Conservation (phyloP, 1,140 invertebrate genomes). For the Ctenoplectra terminalis region DNA sequence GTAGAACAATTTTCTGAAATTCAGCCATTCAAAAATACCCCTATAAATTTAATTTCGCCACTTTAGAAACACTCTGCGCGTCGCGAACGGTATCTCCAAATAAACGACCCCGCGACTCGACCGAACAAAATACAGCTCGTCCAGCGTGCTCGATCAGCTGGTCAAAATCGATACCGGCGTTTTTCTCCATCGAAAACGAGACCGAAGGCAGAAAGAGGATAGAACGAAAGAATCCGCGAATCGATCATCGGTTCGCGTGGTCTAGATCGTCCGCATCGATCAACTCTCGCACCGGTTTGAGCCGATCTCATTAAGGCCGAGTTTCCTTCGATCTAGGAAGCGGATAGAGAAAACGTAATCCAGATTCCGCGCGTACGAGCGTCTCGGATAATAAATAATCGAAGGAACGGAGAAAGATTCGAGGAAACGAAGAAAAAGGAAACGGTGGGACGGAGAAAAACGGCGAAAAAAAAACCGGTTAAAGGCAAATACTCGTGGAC, state of each 20-base stretch:
- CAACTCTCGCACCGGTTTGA: background rate
- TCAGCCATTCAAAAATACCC: too few species aligned
- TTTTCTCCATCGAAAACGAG: too few species aligned
- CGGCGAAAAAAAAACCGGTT: conserved; percentile 46
- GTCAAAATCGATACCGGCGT: background rate
- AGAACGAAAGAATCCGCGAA: background rate
- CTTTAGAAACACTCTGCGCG: too few species aligned
- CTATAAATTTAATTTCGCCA: too few species aligned
- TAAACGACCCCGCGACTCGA: too few species aligned
- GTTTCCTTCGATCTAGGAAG: conserved; percentile 56
- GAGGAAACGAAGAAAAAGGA: conserved; percentile 31
- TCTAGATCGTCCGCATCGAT: conserved; percentile 5
- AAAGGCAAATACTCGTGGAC: conserved; percentile 78
- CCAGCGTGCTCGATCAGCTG: background rate
- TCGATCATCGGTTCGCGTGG: conserved; percentile 12
- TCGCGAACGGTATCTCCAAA: too few species aligned
- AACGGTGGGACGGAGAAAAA: conserved; percentile 41
- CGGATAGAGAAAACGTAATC: conserved; percentile 53
- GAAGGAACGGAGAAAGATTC: conserved; percentile 45
- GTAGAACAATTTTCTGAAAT: too few species aligned
- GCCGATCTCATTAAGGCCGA: conserved; percentile 40
- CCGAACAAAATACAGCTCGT: too few species aligned
- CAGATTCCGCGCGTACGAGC: conserved; percentile 61
- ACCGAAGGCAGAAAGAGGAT: too few species aligned
- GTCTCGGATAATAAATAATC: conserved; percentile 78